A percentile compares a stretch with the other conserved stretches of the same genome.
phyloP scores from a whole-genome alignment of 1,140 invertebrate genomes.

The Phymastichus coffea region DNA sequence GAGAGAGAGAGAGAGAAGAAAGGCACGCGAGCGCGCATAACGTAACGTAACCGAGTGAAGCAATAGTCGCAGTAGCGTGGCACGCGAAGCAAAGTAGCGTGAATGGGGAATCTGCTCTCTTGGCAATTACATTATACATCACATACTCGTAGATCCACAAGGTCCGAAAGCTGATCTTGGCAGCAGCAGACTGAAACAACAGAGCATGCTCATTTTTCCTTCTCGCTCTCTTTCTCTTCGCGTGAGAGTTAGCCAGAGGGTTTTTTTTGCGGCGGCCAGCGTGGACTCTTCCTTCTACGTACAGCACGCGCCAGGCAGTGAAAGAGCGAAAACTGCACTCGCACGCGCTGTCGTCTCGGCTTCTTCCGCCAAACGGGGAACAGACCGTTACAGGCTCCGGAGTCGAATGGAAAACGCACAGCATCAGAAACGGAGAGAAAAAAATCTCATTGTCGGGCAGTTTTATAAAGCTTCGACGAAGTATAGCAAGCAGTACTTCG shows the following conservation, averaged over 20 bases:
- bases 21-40: background rate
- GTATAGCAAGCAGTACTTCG: too few species aligned
- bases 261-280: background rate
- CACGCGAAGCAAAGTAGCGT: too few species aligned
- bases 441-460: conserved; percentile 20
- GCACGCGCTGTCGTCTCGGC: too few species aligned
- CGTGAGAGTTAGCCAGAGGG: too few species aligned
- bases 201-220: conserved; percentile 11
- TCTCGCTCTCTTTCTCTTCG: conserved; percentile 2
- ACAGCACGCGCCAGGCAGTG: background rate
- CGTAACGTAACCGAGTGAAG: background rate
- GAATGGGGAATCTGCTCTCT: too few species aligned
- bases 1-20: background rate
- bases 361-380: too few species aligned
- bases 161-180: conserved; percentile 5
- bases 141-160: too few species aligned
- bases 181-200: background rate
- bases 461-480: conserved; percentile 26
- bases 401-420: background rate
- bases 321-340: background rate
- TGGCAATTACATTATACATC: too few species aligned
- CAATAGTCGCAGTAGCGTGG: too few species aligned
- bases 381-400: background rate
- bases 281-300: background rate
- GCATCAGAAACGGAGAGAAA: conserved; percentile 7